phyloP scores from a whole-genome alignment of 2,888 invertebrate species.

The Drosophila mayaguana region DNA sequence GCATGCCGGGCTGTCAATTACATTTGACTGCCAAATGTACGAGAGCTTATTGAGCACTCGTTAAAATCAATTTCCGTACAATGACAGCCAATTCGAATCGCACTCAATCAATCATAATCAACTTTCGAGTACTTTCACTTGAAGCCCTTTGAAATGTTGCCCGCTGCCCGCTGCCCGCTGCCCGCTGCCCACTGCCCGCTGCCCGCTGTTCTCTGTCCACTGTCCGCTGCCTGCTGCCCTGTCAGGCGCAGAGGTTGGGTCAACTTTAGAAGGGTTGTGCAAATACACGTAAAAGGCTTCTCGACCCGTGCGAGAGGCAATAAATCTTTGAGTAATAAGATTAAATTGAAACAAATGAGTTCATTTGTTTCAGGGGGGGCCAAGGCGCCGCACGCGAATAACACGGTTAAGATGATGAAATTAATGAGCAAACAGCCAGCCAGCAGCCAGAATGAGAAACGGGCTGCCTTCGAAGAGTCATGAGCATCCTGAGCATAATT shows the following conservation, averaged over 20 bases:
- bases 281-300: constrained; percentile 52
- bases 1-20: constrained; percentile 58
- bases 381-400: constrained; percentile 24
- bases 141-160: constrained; percentile 53
- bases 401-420: constrained; percentile 14
- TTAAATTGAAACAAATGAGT: constrained; percentile 76
- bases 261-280: constrained; percentile 27
- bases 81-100: constrained; percentile 54
- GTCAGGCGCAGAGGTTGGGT: constrained; percentile 35
- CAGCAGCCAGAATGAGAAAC: background rate
- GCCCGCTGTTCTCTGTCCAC: too few species aligned
- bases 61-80: constrained; percentile 62
- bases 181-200: constrained; percentile 30
- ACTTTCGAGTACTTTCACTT: constrained; percentile 60
- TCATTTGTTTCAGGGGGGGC: constrained; percentile 55
- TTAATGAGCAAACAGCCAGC: constrained; percentile 12
- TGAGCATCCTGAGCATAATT: constrained; percentile 19
- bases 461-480: constrained; percentile 6
- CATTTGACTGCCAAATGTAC: constrained; percentile 42
- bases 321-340: constrained; percentile 72
- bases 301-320: constrained; percentile 63
- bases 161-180: constrained; percentile 10
- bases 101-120: constrained; percentile 76
- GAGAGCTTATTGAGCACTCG: constrained; percentile 41
- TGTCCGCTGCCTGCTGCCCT: background rate